These are phyloP conservation scores for Drosophila paramelanica DNA, from an alignment of 2,888 invertebrate genomes.

Conservation along the genomic window DNA sequence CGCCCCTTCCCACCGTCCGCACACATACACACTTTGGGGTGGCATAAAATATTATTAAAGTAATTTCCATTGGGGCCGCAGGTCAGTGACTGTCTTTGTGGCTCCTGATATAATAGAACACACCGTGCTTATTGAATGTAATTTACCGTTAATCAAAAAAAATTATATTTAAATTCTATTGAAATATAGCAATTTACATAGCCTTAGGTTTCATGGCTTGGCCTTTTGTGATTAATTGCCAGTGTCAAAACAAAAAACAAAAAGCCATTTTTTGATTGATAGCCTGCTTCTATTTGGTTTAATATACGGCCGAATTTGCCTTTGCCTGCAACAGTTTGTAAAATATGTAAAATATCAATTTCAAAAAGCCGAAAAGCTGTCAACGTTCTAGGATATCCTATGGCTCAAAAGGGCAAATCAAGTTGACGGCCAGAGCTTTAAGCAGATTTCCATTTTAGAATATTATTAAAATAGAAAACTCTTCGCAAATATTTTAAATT, in stretches of 20 bases:
- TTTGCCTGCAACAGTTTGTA: background rate
- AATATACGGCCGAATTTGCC: conserved; percentile 1
- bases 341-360: conserved; percentile 8
- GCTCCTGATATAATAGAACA: conserved; percentile 37
- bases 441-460: conserved; percentile 6
- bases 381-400: background rate
- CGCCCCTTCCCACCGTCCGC: conserved; percentile 1
- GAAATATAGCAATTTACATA: conserved; percentile 31
- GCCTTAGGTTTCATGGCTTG: conserved; percentile 1
- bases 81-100: conserved; percentile 15
- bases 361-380: background rate
- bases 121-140: conserved; percentile 9
- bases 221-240: conserved; percentile 29
- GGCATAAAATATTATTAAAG: conserved; percentile 26
- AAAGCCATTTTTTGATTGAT: conserved; percentile 56
- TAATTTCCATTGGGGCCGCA: conserved; percentile 27
- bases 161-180: conserved; percentile 44
- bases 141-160: conserved; percentile 23
- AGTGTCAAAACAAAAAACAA: conserved; percentile 1
- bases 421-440: background rate
- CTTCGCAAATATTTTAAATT: background rate
- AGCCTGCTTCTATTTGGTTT: conserved; percentile 4
- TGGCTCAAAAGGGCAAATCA: conserved; percentile 1
- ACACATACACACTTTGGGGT: background rate
- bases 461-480: conserved; percentile 5